These are phyloP conservation scores for Clamator glandarius DNA, from an alignment of 2,797 vertebrate species.

Conservation along the genomic window DNA sequence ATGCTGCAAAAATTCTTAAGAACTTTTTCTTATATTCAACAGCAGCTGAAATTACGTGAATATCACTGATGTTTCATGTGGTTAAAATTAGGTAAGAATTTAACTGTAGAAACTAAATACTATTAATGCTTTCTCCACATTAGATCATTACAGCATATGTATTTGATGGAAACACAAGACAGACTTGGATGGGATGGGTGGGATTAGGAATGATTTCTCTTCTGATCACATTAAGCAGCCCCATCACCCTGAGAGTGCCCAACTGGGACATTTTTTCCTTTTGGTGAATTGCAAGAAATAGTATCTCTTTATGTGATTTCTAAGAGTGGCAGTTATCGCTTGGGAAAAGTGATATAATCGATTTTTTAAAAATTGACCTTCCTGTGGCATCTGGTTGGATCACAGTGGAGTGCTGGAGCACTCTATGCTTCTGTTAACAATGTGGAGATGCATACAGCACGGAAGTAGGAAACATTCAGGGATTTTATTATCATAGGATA, in stretches of 20 bases:
- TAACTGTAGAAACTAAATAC: neutral
- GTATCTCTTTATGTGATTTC: neutral
- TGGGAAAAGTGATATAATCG: neutral
- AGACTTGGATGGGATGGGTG: accelerated
- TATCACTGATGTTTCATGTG: neutral
- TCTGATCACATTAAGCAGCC: neutral
- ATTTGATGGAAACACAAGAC: neutral
- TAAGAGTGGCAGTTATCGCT: neutral
- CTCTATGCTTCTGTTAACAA: neutral
- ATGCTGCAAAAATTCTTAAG: neutral
- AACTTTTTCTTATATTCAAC: neutral
- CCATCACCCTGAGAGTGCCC: neutral
- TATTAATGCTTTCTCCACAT: neutral
- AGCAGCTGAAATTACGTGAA: neutral
- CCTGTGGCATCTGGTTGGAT: neutral
- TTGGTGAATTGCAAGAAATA: neutral
- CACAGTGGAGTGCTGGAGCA: neutral
- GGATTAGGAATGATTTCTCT: neutral
- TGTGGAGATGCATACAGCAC: neutral
- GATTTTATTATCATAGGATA: neutral
- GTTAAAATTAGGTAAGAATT: neutral
- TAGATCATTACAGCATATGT: neutral
- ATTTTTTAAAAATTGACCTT: neutral
- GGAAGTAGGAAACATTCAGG: neutral
- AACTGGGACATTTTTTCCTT: neutral